Evolutionary conservation across 1,140 invertebrate species (phyloP).

Genomic region (Ericerus pela): DNA sequence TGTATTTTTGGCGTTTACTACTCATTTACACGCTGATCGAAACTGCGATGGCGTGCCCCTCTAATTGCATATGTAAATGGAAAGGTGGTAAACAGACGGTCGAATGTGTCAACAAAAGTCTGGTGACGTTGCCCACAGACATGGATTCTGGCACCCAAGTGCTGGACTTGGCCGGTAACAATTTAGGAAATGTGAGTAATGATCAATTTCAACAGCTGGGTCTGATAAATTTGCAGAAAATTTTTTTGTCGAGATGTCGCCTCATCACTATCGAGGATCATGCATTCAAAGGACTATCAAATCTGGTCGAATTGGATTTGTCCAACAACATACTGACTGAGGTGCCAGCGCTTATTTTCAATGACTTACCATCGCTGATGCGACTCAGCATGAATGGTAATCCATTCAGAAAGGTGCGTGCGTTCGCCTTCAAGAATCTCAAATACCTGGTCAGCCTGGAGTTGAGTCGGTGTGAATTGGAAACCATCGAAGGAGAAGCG

Average conservation of each 20-base stretch:
- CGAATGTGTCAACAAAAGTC: conserved; percentile 55
- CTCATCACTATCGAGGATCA: conserved; percentile 57
- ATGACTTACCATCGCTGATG: conserved; percentile 63
- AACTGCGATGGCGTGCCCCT: conserved; percentile 44
- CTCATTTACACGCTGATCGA: conserved; percentile 16
- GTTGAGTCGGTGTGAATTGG: conserved; percentile 61
- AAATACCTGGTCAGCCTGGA: conserved; percentile 62
- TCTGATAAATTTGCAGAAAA: conserved; percentile 71
- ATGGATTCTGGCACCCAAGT: conserved; percentile 80
- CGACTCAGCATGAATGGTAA: conserved; percentile 63
- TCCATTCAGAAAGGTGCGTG: conserved; percentile 53
- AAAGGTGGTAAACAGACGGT: conserved; percentile 80
- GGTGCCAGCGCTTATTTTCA: conserved; percentile 60
- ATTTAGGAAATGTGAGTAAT: conserved; percentile 43
- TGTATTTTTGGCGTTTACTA: conserved; percentile 9
- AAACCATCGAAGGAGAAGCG: conserved; percentile 56
- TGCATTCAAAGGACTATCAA: conserved; percentile 67
- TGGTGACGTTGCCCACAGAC: conserved; percentile 59
- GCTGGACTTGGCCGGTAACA: conserved; percentile 67
- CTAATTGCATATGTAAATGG: conserved; percentile 72
- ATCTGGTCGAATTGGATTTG: conserved; percentile 76
- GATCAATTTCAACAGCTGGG: conserved; percentile 61
- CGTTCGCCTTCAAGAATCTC: conserved; percentile 58
- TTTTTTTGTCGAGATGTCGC: conserved; percentile 60
- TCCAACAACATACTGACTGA: conserved; percentile 60